Conservation (phyloP, 2,888 invertebrate genomes). For the Apamea sordens region DNA sequence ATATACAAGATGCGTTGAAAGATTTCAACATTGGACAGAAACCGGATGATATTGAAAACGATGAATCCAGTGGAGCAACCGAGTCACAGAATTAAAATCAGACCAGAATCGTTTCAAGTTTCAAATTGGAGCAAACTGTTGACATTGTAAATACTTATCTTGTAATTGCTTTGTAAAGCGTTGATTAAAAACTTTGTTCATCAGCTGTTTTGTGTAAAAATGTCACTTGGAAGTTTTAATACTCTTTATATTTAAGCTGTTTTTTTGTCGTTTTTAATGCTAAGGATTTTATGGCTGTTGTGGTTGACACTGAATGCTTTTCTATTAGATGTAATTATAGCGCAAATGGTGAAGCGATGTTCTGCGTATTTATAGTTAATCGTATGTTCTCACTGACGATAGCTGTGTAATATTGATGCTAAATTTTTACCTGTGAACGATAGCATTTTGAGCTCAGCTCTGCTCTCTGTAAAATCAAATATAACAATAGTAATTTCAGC, state of each 20-base stretch:
- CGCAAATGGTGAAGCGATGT: conserved; percentile 28
- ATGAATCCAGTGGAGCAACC: conserved; percentile 79
- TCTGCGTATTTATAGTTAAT: conserved; percentile 7
- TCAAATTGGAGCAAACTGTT: conserved; percentile 41
- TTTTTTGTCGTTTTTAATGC: conserved; percentile 50
- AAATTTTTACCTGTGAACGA: background rate
- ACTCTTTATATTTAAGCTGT: conserved; percentile 62
- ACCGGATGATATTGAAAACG: conserved; percentile 74
- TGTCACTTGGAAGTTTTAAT: conserved; percentile 70
- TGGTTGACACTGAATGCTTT: conserved; percentile 59
- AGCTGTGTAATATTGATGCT: conserved; percentile 12
- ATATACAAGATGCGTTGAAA: conserved; percentile 92
- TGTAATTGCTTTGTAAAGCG: conserved; percentile 73
- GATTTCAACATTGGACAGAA: conserved; percentile 91
- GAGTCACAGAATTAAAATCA: conserved; percentile 70
- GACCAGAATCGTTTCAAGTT: conserved; percentile 65
- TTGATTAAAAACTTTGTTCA: conserved; percentile 76
- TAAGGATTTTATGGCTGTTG: conserved; percentile 55
- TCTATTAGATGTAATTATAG: conserved; percentile 54
- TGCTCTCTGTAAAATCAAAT: background rate
- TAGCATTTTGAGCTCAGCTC: background rate
- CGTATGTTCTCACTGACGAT: conserved; percentile 26
- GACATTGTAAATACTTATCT: conserved; percentile 67
- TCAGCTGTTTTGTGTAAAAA: conserved; percentile 75
- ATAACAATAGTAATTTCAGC: background rate